Base-by-base conservation (phyloP, 2,888 invertebrate species). In the Rhagonycha lutea region DNA sequence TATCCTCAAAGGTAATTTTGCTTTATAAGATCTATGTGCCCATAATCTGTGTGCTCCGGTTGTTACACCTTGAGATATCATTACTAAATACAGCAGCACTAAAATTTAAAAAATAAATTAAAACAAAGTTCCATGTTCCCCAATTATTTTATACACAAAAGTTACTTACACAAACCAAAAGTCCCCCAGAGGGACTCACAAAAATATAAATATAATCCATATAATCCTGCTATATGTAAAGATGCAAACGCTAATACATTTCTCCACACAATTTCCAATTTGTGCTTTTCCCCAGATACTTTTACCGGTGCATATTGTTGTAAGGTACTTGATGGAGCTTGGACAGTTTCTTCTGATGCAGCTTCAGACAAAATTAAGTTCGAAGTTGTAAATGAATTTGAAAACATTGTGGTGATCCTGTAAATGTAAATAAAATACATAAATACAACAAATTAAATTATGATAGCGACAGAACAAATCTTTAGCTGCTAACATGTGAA, bases 21-120 rank as follows among this genome's bases (percentile, higher is more conserved):
- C 98, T 88, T 97, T 98, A 88, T 97, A 99, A 1, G 97, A 90
- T 82, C 94, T 91, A 88, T 99, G 99, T 0, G 97, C 93, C 97
- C 98, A 99, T 12, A 98, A 90, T 80, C 98, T 91, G 86, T 99
- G 98, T 0, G 96, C 97, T 4, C 98, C 98, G 0, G 95, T 98
- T 3, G 98, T 98, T 70, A 98, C 94, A 0, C 98, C 98, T 78
- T 83, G 81, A 26, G 26, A 26, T 26, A 4, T 26, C 4, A 26
- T 3, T 4, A 7, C 0, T 7, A 3, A 0, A 26, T 7, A 7
- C 4, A 26, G 4, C 0, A 26, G 0, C 0, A 4, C 26, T 26
- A 26, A 26, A 26, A 26, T 26, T 26, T 26, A 26, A 26, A 26
- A 26, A 26, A 26, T 7, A 26, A 26, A 26, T n/a, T n/a, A n/a